A percentile compares a stretch with the other conserved stretches of the same genome.
phyloP scores from a whole-genome alignment of 2,888 invertebrate species.

The Pyrocoelia pectoralis region DNA sequence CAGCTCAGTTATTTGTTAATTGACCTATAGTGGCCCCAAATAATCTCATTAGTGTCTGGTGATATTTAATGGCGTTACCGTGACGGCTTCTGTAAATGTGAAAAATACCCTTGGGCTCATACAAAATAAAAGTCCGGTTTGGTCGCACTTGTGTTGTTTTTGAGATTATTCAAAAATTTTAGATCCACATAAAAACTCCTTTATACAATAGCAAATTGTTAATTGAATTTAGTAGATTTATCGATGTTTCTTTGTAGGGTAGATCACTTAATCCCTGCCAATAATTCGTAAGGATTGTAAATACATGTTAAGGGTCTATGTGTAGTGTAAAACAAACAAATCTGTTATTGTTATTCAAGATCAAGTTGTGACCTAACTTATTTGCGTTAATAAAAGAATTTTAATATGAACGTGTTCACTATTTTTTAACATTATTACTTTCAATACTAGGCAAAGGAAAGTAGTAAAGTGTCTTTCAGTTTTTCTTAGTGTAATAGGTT shows the following conservation, averaged over 20 bases:
- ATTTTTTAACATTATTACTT: neutral
- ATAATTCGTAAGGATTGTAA: constrained; percentile 54
- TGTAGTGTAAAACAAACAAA: constrained; percentile 56
- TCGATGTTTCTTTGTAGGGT: constrained; percentile 60
- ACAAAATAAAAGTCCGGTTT: constrained; percentile 45
- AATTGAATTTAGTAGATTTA: constrained; percentile 59
- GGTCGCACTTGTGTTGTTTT: constrained; percentile 56
- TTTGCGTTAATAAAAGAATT: constrained; percentile 61
- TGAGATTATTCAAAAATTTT: constrained; percentile 45
- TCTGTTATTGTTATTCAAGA: constrained; percentile 61
- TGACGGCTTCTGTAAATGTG: constrained; percentile 54
- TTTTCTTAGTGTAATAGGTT: no score
- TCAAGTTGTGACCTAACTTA: constrained; percentile 61
- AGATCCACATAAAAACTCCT: constrained; percentile 44
- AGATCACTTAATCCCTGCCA: constrained; percentile 57
- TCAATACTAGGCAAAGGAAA: no score
- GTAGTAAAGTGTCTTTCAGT: no score
- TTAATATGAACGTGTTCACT: constrained; percentile 51
- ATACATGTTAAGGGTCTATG: constrained; percentile 59
- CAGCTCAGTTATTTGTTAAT: constrained; percentile 47
- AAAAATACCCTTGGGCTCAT: constrained; percentile 49
- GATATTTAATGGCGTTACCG: constrained; percentile 38
- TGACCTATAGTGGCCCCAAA: constrained; percentile 44
- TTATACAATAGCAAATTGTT: constrained; percentile 57
- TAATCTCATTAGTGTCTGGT: constrained; percentile 51